A percentile compares a stretch with the other conserved stretches of the same genome.
These are phyloP conservation scores for Chromis chromis DNA, from an alignment of 2,797 vertebrate species.

Conservation along the genomic window DNA sequence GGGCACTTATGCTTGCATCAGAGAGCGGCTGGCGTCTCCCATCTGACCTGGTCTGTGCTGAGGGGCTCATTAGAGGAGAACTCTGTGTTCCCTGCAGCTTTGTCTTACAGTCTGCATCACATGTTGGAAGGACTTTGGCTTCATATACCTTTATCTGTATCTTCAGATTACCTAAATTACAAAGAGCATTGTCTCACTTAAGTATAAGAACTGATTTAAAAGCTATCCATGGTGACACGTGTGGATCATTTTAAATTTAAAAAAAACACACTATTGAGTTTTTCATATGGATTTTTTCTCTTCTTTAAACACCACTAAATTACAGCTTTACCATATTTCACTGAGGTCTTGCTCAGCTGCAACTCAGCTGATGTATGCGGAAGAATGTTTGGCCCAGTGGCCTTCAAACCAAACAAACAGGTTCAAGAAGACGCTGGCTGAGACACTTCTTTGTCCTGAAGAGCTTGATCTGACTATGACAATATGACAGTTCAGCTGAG, in stretches of 20 bases:
- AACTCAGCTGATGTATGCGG: neutral
- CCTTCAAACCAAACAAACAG: neutral
- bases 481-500: neutral
- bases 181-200: neutral
- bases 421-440: neutral
- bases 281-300: no score
- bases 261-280: no score
- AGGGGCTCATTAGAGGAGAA: slow-evolving; percentile 62
- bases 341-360: neutral
- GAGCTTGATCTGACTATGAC: neutral
- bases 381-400: neutral
- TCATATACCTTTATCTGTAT: neutral
- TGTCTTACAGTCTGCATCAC: slow-evolving; percentile 24
- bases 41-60: slow-evolving; percentile 45
- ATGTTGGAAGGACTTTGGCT: slow-evolving; percentile 2
- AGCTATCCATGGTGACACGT: neutral
- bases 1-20: slow-evolving; percentile 40
- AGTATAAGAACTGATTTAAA: no score
- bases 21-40: slow-evolving; percentile 40
- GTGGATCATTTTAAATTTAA: neutral
- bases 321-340: no score
- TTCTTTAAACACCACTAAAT: no score
- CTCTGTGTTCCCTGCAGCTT: slow-evolving; percentile 28
- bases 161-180: neutral
- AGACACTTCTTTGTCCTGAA: neutral